These are phyloP conservation scores for Sinodicranocentrus sp. DNA, from an alignment of 2,888 invertebrate genomes.

Conservation along the genomic window DNA sequence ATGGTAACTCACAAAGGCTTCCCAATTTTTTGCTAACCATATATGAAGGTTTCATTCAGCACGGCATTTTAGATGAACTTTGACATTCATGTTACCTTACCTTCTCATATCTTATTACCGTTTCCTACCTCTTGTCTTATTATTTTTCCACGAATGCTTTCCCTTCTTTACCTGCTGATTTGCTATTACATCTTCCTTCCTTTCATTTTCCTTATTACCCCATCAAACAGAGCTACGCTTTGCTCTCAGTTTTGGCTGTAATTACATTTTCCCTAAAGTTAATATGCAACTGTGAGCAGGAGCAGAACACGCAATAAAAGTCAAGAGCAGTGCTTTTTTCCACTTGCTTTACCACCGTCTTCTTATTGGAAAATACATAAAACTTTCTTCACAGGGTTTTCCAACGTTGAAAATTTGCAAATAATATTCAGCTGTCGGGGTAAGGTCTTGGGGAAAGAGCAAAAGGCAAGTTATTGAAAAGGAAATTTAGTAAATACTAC, in stretches of 20 bases:
- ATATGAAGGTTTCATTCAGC: background rate
- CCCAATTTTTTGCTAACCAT: background rate
- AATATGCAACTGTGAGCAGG: background rate
- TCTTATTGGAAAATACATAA: too few species aligned
- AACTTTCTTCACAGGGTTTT: too few species aligned
- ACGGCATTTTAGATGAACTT: background rate
- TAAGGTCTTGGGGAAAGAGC: background rate
- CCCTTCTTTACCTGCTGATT: constrained; percentile 1
- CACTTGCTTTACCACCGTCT: too few species aligned
- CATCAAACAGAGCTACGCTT: too few species aligned
- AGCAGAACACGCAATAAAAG: background rate
- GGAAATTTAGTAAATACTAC: background rate
- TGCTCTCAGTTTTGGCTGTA: constrained; percentile 2
- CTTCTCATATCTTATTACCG: background rate
- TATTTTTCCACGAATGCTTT: background rate
- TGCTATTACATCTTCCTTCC: background rate
- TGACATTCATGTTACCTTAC: background rate
- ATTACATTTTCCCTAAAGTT: constrained; percentile 53
- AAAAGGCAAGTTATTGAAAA: background rate
- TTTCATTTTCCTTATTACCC: too few species aligned
- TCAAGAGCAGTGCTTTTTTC: background rate
- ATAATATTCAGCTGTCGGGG: too few species aligned
- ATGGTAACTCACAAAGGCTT: too few species aligned
- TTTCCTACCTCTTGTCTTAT: background rate
- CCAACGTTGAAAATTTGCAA: too few species aligned